Evolutionary conservation across 2,797 vertebrate genomes (phyloP).

Genomic region (Sebastes cheni): DNA sequence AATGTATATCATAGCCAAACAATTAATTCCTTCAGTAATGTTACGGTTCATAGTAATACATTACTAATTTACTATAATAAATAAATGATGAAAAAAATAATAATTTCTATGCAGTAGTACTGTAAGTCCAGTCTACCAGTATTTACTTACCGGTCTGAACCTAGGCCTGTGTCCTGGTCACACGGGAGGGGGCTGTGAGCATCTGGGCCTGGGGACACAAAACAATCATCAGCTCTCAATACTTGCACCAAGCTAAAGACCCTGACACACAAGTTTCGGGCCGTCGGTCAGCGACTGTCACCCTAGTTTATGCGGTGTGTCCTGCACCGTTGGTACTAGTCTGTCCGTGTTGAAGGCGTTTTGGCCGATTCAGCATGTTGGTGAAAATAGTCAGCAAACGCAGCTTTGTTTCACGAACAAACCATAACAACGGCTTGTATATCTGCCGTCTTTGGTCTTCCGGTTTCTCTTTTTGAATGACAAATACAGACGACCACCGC

Average conservation of each 20-base stretch:
- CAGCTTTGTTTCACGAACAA: too few relatives aligned
- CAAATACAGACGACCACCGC: too few relatives aligned
- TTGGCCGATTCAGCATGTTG: too few relatives aligned
- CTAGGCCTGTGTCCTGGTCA: slow-evolving; percentile 8
- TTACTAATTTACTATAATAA: neutral
- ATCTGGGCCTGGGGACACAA: slow-evolving; percentile 43
- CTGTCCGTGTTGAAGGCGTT: too few relatives aligned
- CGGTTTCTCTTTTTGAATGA: too few relatives aligned
- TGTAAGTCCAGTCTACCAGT: neutral
- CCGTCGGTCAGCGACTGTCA: too few relatives aligned
- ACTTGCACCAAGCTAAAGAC: neutral
- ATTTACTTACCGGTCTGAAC: slow-evolving; percentile 50
- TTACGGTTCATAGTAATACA: neutral
- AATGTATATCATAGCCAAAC: neutral
- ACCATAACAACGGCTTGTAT: too few relatives aligned
- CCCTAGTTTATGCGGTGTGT: too few relatives aligned
- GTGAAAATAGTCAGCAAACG: too few relatives aligned
- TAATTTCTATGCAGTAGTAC: neutral
- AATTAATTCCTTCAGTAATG: neutral
- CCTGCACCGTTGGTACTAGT: too few relatives aligned
- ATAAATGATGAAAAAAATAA: neutral
- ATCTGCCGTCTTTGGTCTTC: too few relatives aligned
- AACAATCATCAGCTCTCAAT: slow-evolving; percentile 4
- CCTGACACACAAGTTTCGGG: too few relatives aligned
- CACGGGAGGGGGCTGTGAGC: neutral